Conservation (phyloP, 2,113 vertebrate species). For the Sakesphorus luctuosus region DNA sequence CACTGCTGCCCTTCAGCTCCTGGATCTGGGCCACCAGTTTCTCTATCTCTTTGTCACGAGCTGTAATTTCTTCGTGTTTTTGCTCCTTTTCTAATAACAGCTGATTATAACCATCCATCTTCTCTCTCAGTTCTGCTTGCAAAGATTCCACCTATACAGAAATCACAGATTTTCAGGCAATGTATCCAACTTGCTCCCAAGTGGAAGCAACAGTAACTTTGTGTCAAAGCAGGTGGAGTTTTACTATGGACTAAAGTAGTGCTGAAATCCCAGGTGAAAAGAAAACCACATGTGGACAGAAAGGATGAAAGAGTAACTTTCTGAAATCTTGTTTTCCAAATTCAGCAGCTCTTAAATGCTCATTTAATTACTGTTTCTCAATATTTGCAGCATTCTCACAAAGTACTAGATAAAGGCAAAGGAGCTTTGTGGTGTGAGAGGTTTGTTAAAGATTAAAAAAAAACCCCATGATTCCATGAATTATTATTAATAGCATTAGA, state of each 20-base stretch:
- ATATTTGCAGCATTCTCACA: not conserved
- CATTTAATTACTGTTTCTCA: not conserved
- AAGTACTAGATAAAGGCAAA: not conserved
- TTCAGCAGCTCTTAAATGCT: not conserved
- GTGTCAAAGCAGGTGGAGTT: not conserved
- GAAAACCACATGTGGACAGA: not conserved
- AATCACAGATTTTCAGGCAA: not conserved
- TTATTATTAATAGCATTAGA: not conserved
- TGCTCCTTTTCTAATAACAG: slow-evolving; percentile 83
- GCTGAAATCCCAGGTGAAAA: not conserved
- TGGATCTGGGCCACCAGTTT: slow-evolving; percentile 78
- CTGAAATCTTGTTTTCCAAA: slow-evolving; percentile 10
- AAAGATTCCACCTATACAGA: slow-evolving; percentile 86
- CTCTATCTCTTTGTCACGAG: slow-evolving; percentile 87
- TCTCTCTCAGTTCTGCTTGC: slow-evolving; percentile 86
- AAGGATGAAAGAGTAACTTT: slow-evolving; percentile 16
- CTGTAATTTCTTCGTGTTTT: slow-evolving; percentile 77
- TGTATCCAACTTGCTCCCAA: not conserved
- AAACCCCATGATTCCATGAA: not conserved
- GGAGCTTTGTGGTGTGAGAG: not conserved
- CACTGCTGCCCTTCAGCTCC: slow-evolving; percentile 79
- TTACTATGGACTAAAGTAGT: not conserved
- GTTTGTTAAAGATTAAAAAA: not conserved
- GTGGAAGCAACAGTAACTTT: not conserved
- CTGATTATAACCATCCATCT: slow-evolving; percentile 81